Evolutionary conservation across 2,797 vertebrate genomes (phyloP).

Genomic region (Pygocentrus nattereri): DNA sequence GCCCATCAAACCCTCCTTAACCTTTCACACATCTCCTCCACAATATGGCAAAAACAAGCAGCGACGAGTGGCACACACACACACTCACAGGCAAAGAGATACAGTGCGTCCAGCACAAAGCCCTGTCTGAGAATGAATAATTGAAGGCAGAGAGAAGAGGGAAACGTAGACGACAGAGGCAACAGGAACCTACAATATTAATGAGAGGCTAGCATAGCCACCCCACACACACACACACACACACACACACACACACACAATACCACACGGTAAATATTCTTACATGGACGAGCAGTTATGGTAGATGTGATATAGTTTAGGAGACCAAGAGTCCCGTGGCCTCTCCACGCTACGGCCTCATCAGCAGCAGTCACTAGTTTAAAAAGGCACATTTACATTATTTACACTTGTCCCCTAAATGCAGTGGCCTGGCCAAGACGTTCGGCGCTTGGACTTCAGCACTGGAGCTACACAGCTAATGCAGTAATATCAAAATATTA

Average conservation of each 20-base stretch:
- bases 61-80: conserved; percentile 8
- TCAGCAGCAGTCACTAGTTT: no score
- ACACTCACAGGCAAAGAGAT: conserved; percentile 74
- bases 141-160: conserved; percentile 79
- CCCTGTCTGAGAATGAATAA: conserved; percentile 85
- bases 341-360: no score
- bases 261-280: background rate
- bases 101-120: conserved; percentile 73
- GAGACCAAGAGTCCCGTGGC: no score
- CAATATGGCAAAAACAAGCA: background rate
- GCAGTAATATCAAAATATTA: no score
- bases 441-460: no score
- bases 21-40: background rate
- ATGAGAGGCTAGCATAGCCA: conserved; percentile 61
- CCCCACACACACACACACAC: conserved; percentile 25
- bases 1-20: conserved; percentile 21
- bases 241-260: conserved; percentile 2
- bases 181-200: conserved; percentile 65
- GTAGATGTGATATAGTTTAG: background rate
- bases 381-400: no score
- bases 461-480: no score
- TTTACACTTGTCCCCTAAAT: no score
- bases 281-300: background rate
- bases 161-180: conserved; percentile 75
- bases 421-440: no score